Base-by-base conservation (phyloP, 2,797 vertebrate species). In the Masticophis lateralis region DNA sequence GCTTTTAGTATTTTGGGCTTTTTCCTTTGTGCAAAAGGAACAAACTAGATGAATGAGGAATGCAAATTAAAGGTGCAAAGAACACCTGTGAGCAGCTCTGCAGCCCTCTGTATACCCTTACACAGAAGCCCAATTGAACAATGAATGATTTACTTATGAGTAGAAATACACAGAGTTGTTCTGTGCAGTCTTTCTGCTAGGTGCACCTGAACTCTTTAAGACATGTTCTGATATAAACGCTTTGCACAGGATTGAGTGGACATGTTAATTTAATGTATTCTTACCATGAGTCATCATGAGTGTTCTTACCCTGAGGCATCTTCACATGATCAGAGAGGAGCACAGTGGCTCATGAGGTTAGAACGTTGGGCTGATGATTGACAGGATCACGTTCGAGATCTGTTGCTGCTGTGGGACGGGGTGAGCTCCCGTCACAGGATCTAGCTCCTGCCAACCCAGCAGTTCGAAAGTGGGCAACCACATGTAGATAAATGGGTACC, bases 1-100 rank as follows among this genome's bases (percentile, higher is more conserved):
- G 95, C 92, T 96, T 93, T 94, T 95, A 95, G 94, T 94, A 59
- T 93, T 95, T 96, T 95, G 94, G 16, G 90, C 95, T 91, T 93
- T 95, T 95, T 94, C 95, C 61, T 93, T 94, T 55, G 25, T 63
- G 43, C 59, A 32, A 59, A 74, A 66, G 69, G 91, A 47, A 27
- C 22, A 92, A 92, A 89, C 56, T 69, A 91, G 86, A 13, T 89
- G 88, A 90, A 27, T 61, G 14, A n/a, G 90, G 60, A 94, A 90
- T 94, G n/a, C 60, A 95, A 95, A 88, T 88, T 2, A 5, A 89
- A 55, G 93, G 93, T 86, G 61, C n/a, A 94, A 69, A 63, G 43
- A 0, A 0, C 0, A 0, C n/a, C 5, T 12, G 59, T 56, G 9
- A 91, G 4, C 74, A 55, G 37, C 16, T 90, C 8, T 91, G 47